phyloP scores from a whole-genome alignment of 1,140 invertebrate species.

The Chymomyza costata region DNA sequence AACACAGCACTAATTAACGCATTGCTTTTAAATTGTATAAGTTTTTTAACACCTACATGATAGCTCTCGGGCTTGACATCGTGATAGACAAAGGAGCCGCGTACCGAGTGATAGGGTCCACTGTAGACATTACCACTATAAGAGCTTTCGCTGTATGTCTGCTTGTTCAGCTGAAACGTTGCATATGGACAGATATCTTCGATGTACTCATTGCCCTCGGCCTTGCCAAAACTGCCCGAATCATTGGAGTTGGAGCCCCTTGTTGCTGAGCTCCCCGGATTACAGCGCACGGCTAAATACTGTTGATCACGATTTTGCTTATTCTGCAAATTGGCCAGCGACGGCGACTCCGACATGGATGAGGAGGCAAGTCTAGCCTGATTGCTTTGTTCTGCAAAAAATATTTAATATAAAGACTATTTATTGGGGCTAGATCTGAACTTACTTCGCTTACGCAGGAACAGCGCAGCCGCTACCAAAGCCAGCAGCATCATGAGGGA shows the following conservation, averaged over 20 bases:
- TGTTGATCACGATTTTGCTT: constrained; percentile 85
- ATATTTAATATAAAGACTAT: not conserved
- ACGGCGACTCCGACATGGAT: constrained; percentile 79
- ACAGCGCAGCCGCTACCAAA: constrained; percentile 79
- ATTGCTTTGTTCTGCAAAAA: constrained; percentile 49
- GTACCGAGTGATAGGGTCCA: constrained; percentile 88
- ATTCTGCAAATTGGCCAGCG: constrained; percentile 84
- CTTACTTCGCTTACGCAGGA: constrained; percentile 82
- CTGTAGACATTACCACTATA: constrained; percentile 92
- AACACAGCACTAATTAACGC: not conserved
- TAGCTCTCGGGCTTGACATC: constrained; percentile 80
- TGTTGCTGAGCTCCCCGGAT: constrained; percentile 71
- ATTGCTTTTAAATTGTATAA: not conserved
- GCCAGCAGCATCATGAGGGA: constrained; percentile 81
- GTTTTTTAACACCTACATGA: constrained; percentile 78
- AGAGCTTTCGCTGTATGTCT: constrained; percentile 89
- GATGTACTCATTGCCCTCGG: constrained; percentile 84
- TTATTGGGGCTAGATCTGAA: constrained; percentile 21
- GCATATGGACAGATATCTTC: constrained; percentile 94
- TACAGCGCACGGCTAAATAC: constrained; percentile 80
- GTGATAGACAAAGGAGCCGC: constrained; percentile 93
- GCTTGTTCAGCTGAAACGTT: constrained; percentile 91
- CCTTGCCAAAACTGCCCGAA: constrained; percentile 77
- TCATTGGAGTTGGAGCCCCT: constrained; percentile 76
- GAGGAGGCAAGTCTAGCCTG: constrained; percentile 65